Conservation (phyloP, 2,797 vertebrate genomes). For the Clamator glandarius region DNA sequence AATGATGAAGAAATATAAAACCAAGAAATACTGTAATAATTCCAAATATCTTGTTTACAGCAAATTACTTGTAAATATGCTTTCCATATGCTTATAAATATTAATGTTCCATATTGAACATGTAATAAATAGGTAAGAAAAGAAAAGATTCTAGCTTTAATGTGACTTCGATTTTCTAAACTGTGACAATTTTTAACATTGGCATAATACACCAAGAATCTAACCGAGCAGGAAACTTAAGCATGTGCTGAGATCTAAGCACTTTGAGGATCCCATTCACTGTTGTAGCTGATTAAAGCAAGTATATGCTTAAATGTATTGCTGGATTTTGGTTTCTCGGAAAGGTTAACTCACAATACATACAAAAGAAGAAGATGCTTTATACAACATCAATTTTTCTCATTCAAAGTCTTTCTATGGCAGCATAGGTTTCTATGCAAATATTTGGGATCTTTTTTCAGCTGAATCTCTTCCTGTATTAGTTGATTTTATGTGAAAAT, state of each 20-base stretch:
- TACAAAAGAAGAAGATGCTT: not conserved
- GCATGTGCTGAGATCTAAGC: conserved; percentile 10
- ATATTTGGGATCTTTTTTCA: not conserved
- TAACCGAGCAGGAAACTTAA: conserved; percentile 30
- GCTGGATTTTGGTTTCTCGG: not conserved
- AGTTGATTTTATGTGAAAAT: not conserved
- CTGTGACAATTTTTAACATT: conserved; percentile 11
- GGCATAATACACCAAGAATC: conserved; percentile 14
- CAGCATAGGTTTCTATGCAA: not conserved
- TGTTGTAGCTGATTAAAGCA: not conserved
- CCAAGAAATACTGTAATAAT: not conserved
- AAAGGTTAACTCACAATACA: not conserved
- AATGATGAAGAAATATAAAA: conserved; percentile 20
- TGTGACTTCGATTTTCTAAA: conserved; percentile 27
- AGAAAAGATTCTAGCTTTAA: conserved; percentile 25
- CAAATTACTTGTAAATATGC: conserved; percentile 10
- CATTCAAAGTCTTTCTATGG: not conserved
- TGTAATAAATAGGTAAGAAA: conserved; percentile 27
- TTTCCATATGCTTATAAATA: conserved; percentile 54
- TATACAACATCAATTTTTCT: not conserved
- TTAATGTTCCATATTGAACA: conserved; percentile 43
- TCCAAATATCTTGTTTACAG: conserved; percentile 24
- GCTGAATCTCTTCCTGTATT: not conserved
- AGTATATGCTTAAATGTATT: not conserved
- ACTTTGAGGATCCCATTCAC: not conserved